Evolutionary conservation across 2,797 vertebrate species (phyloP), one percentile per base, ranked within the genome.

Genomic region (Calcarius lapponicus): DNA sequence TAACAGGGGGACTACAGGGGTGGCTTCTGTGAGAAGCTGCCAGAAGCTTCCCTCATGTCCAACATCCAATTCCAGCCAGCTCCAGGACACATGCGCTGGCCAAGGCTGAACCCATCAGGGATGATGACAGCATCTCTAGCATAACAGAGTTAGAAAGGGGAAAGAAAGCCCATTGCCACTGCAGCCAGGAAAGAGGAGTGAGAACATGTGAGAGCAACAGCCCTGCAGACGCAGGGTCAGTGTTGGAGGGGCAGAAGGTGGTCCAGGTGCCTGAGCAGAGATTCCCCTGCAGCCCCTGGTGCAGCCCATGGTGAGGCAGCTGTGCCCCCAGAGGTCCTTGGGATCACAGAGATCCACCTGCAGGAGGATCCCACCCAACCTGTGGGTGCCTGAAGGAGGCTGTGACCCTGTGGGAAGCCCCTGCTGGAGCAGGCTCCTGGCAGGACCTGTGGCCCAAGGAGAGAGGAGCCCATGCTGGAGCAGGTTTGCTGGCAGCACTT

Each of bases 261-360:
- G 12, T 42, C 4, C 53, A 47, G 9, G 29, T 20, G 2, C 45
- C 0, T 0, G 13, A 53, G 40, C 31, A 61, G 40, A 66, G 47
- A 48, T 53, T 40, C 18, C 7, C 6, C 45, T 51, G 17, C 45
- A 72, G 36, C 20, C 43, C 2, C 1, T 43, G 42, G 28, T 38
- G 17, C 50, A 64, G 51, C 21, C 36, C 32, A 3, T 18, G 38
- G 24, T 8, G 57, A 25, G 8, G 24, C 36, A 50, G n/a, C 11
- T 38, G 28, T 50, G 24, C 4, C 56, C 22, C 16, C 13, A 21
- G n/a, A 57, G 12, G 40, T 15, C 40, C 40, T 40, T 40, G 42
- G 42, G 42, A 42, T 42, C 42, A 42, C 42, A 50, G 15, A 43
- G 43, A 19, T 43, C 8, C 43, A 19, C 43, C 43, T 43, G 43